Evolutionary conservation across 1,140 invertebrate genomes (phyloP).

Genomic region (Pseudomyrmex flavicornis): DNA sequence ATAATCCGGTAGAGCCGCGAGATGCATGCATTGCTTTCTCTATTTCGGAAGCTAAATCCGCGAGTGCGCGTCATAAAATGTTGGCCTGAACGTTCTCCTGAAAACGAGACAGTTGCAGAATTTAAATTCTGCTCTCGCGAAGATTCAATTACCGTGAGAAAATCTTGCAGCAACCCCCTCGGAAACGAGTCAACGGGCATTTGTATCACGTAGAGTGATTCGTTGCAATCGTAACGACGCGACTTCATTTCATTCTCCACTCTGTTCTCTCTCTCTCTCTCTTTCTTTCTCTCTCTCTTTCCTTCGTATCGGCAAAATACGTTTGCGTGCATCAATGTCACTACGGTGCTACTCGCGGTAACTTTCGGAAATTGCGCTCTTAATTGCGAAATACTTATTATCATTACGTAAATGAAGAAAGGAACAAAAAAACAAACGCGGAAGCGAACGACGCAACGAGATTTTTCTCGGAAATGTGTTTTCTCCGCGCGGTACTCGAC

Average conservation of each 20-base stretch:
- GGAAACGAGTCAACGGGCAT: slow-evolving; percentile 44
- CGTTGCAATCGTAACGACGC: slow-evolving; percentile 28
- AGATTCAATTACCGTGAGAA: slow-evolving; percentile 78
- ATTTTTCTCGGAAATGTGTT: too few species aligned
- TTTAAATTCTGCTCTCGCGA: slow-evolving; percentile 77
- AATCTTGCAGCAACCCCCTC: slow-evolving; percentile 63
- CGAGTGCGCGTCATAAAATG: slow-evolving; percentile 4
- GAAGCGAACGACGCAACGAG: too few species aligned
- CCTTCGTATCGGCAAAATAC: slow-evolving; percentile 15
- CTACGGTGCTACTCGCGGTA: neutral
- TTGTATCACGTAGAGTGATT: slow-evolving; percentile 51
- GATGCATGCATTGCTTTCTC: slow-evolving; percentile 24
- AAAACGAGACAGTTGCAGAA: slow-evolving; percentile 56
- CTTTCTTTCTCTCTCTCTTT: neutral
- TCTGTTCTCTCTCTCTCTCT: neutral
- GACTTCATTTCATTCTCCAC: slow-evolving; percentile 33
- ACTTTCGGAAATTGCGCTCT: neutral
- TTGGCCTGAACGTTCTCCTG: neutral
- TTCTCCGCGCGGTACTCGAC: too few species aligned
- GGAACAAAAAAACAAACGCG: too few species aligned
- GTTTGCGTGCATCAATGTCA: neutral
- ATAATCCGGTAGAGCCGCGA: slow-evolving; percentile 28
- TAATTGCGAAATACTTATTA: slow-evolving; percentile 12
- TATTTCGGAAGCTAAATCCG: slow-evolving; percentile 15
- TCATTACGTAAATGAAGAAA: too few species aligned